Percentiles rank a stretch among this genome's conserved stretches.
These are phyloP conservation scores for Mohoua ochrocephala DNA, from an alignment of 2,113 vertebrate genomes.

Conservation along the genomic window DNA sequence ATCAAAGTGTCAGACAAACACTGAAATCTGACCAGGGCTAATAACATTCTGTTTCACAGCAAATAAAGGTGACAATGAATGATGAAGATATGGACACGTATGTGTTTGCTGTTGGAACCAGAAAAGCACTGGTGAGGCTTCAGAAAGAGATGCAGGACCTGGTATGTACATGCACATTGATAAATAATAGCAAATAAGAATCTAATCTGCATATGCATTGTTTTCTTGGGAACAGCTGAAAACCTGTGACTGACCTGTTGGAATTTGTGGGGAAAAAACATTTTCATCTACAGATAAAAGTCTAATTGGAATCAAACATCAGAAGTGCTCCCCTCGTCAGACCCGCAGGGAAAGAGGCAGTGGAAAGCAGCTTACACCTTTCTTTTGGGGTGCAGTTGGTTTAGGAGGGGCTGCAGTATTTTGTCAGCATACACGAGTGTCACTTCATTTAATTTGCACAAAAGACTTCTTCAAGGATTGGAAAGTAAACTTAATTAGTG, in stretches of 20 bases:
- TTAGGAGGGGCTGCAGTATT: background rate
- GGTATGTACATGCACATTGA: slow-evolving; percentile 61
- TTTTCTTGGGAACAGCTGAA: background rate
- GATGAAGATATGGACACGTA: slow-evolving; percentile 99
- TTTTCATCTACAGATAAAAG: background rate
- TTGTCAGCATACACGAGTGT: background rate
- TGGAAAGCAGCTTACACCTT: background rate
- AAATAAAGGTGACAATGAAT: slow-evolving; percentile 98
- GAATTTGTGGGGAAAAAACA: background rate
- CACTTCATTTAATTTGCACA: background rate
- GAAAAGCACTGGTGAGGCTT: slow-evolving; percentile 88
- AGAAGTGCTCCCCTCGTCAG: background rate
- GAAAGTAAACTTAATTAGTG: background rate
- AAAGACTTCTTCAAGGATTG: background rate
- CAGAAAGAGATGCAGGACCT: slow-evolving; percentile 99
- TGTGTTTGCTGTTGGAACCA: slow-evolving; percentile 92
- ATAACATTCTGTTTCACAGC: slow-evolving; percentile 67
- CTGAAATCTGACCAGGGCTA: background rate
- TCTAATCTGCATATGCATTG: background rate
- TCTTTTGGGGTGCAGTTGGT: background rate
- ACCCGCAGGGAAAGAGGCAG: background rate
- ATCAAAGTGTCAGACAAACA: background rate
- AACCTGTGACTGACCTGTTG: background rate
- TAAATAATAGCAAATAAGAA: background rate
- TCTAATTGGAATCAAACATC: background rate